These are phyloP conservation scores for Capreolus pygargus DNA, from an alignment of 2,113 vertebrate species.

Conservation along the genomic window DNA sequence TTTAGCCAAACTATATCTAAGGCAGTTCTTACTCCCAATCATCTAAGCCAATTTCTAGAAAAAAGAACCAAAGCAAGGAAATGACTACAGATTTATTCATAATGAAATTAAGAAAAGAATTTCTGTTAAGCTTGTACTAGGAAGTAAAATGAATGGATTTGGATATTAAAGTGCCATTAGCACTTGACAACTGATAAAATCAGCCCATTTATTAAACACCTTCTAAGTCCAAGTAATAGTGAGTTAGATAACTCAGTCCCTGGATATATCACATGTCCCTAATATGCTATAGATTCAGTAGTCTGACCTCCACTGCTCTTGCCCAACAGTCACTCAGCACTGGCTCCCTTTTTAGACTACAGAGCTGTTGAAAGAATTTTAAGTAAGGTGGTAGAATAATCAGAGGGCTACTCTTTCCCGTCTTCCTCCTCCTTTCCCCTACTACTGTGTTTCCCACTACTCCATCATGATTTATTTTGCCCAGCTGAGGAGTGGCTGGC, in stretches of 20 bases:
- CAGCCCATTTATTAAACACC: background rate
- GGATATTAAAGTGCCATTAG: background rate
- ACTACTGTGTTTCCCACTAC: background rate
- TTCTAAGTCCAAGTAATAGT: background rate
- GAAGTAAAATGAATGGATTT: background rate
- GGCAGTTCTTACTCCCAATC: background rate
- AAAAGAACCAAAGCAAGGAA: background rate
- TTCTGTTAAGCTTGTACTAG: background rate
- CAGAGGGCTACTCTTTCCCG: background rate
- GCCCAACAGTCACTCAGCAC: background rate
- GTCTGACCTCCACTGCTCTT: background rate
- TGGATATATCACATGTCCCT: background rate
- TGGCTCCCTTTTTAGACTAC: background rate
- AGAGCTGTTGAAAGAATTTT: background rate
- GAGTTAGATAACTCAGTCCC: background rate
- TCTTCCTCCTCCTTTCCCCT: accelerated
- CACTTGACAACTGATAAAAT: background rate
- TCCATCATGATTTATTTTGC: background rate
- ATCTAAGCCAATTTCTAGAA: background rate
- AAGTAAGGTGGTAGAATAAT: background rate
- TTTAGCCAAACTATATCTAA: background rate
- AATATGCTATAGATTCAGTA: background rate
- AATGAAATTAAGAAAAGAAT: background rate
- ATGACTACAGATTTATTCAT: background rate
- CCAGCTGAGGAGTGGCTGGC: background rate